These are phyloP conservation scores for Drosophila yakuba DNA, from an alignment of 1,140 invertebrate genomes.

Conservation along the genomic window DNA sequence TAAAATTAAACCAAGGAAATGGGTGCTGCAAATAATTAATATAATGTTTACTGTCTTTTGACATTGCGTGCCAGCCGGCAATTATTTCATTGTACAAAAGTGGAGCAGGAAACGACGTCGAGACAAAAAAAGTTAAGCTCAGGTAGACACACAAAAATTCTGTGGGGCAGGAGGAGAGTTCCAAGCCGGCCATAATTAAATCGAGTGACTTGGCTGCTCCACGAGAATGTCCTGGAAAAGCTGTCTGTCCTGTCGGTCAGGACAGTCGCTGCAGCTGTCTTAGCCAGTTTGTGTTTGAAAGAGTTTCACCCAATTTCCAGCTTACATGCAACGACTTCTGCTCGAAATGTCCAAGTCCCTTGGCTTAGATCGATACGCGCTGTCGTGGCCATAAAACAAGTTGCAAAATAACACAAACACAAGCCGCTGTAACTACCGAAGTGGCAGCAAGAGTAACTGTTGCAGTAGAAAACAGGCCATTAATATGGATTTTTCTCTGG, in stretches of 20 bases:
- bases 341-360: conserved; percentile 42
- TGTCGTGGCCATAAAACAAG: conserved; percentile 66
- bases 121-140: conserved; percentile 39
- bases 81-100: conserved; percentile 58
- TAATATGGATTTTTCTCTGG: conserved; percentile 63
- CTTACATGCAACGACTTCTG: conserved; percentile 41
- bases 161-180: conserved; percentile 20
- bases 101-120: conserved; percentile 40
- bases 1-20: conserved; percentile 49
- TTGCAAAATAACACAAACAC: conserved; percentile 17
- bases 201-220: conserved; percentile 39
- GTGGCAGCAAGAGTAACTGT: conserved; percentile 28
- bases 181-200: conserved; percentile 68
- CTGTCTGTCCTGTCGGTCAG: conserved; percentile 23
- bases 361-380: conserved; percentile 63
- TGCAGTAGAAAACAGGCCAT: conserved; percentile 45
- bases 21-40: conserved; percentile 21
- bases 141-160: conserved; percentile 44
- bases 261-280: conserved; percentile 31
- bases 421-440: conserved; percentile 5
- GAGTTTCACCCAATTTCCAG: conserved; percentile 70
- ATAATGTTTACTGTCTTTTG: conserved; percentile 36
- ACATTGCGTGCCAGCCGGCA: conserved; percentile 59
- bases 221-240: conserved; percentile 43
- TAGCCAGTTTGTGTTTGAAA: conserved; percentile 25